These are phyloP conservation scores for Stegana nigrithorax DNA, from an alignment of 2,888 invertebrate species.

Conservation along the genomic window DNA sequence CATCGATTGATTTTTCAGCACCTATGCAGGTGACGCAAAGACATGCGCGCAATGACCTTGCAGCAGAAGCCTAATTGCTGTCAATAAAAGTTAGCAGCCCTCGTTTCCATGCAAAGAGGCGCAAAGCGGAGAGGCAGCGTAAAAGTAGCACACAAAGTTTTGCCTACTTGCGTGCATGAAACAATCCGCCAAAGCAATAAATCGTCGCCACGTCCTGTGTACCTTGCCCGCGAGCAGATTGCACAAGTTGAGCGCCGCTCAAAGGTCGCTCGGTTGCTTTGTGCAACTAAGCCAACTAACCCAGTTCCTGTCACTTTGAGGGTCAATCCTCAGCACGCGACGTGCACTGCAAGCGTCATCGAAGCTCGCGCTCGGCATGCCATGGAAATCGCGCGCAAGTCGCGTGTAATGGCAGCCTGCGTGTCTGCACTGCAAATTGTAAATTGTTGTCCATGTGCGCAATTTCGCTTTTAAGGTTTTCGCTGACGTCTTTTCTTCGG, in stretches of 20 bases:
- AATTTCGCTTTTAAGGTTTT: neutral
- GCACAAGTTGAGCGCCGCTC: no score
- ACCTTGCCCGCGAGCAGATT: no score
- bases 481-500: conserved; percentile 1
- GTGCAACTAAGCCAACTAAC: no score
- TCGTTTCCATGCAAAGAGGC: no score
- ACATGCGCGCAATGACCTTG: no score
- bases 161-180: no score
- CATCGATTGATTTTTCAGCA: no score
- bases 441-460: neutral
- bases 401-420: neutral
- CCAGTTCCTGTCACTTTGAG: conserved; percentile 1
- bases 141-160: conserved; percentile 2
- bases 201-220: neutral
- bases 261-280: no score
- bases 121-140: no score
- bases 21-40: no score
- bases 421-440: conserved; percentile 3
- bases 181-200: neutral
- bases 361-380: neutral
- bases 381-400: neutral
- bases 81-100: no score
- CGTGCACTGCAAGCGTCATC: neutral
- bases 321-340: neutral
- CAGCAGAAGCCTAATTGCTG: no score